Evolutionary conservation across 2,888 invertebrate genomes (phyloP).

Genomic region (Cybosia mesomella): DNA sequence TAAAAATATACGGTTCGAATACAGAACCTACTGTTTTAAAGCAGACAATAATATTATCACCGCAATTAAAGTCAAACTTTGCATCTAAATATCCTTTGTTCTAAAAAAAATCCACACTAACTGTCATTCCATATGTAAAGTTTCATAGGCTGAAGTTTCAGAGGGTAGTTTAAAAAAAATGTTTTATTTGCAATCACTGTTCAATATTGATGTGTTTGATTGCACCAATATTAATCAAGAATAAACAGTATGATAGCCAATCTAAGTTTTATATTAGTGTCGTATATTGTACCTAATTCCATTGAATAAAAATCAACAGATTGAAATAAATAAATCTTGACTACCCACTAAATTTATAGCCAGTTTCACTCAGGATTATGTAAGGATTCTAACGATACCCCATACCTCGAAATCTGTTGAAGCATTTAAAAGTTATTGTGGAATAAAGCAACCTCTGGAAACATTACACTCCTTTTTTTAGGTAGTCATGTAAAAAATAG

Average conservation of each 20-base stretch:
- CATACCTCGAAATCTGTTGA: neutral
- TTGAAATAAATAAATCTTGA: neutral
- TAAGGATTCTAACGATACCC: neutral
- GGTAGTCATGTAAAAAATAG: neutral
- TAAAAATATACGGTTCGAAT: no score
- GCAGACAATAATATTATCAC: neutral
- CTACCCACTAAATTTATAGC: neutral
- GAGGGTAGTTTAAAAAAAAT: neutral
- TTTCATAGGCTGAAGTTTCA: neutral
- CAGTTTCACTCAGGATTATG: neutral
- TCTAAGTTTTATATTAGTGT: neutral
- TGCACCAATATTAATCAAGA: no score
- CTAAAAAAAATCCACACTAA: neutral
- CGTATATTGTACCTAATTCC: neutral
- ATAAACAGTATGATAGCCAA: no score
- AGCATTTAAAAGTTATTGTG: neutral
- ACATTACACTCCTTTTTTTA: neutral
- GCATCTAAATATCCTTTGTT: neutral
- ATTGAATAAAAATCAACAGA: neutral
- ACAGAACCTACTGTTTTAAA: neutral
- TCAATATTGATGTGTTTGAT: neutral
- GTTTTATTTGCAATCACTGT: neutral
- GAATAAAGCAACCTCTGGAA: neutral
- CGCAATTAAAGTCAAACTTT: no score
- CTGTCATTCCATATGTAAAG: neutral